Evolutionary conservation across 2,888 invertebrate species (phyloP).

Genomic region (Prosopocoilus inquinatus): DNA sequence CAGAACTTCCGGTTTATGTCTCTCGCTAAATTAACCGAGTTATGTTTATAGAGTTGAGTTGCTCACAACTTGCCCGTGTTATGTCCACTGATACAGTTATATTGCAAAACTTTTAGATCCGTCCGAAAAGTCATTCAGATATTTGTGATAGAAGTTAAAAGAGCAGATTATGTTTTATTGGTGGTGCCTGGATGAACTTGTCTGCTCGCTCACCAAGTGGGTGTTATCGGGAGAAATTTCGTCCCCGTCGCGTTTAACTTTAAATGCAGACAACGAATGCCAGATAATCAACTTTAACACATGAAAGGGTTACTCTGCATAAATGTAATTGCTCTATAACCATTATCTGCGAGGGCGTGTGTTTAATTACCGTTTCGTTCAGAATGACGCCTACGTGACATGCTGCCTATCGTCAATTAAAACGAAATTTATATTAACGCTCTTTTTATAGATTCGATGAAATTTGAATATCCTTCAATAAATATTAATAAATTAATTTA

Average conservation of each 20-base stretch:
- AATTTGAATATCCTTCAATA: too few species aligned
- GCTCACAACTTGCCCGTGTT: slow-evolving; percentile 15
- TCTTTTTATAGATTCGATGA: too few species aligned
- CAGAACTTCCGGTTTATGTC: slow-evolving; percentile 33
- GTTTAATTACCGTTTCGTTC: slow-evolving; percentile 8
- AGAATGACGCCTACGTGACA: too few species aligned
- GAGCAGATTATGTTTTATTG: slow-evolving; percentile 24
- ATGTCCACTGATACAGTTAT: slow-evolving; percentile 25
- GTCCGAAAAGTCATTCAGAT: slow-evolving; percentile 13
- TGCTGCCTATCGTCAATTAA: too few species aligned
- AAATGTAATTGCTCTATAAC: slow-evolving; percentile 36
- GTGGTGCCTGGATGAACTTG: slow-evolving; percentile 2
- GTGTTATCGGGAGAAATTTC: background rate
- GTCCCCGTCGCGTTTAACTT: slow-evolving; percentile 1
- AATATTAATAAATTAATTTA: too few species aligned
- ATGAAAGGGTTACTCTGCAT: slow-evolving; percentile 35
- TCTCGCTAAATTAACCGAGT: slow-evolving; percentile 38
- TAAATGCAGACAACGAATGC: slow-evolving; percentile 7
- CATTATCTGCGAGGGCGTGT: slow-evolving; percentile 29
- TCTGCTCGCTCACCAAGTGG: background rate
- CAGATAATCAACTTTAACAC: slow-evolving; percentile 31
- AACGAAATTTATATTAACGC: too few species aligned
- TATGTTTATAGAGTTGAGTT: slow-evolving; percentile 33
- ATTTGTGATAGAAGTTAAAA: slow-evolving; percentile 17
- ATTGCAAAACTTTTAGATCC: slow-evolving; percentile 25